A percentile compares a stretch with the other conserved stretches of the same genome.
These are phyloP conservation scores for Diorhabda sublineata DNA, from an alignment of 1,140 invertebrate genomes.

Conservation along the genomic window DNA sequence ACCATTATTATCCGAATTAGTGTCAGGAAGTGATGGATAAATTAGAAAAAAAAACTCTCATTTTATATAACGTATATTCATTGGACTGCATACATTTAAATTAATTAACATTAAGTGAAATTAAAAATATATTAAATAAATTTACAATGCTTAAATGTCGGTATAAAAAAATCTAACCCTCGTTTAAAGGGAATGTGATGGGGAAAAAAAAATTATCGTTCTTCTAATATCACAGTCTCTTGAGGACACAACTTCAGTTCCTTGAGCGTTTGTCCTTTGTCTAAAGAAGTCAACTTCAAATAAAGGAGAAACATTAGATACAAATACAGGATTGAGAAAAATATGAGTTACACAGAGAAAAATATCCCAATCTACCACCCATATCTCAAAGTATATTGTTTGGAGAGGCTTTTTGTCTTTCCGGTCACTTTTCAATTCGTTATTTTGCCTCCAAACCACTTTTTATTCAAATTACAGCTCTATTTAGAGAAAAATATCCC, in stretches of 20 bases:
- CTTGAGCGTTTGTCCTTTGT: slow-evolving; percentile 69
- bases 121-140: slow-evolving; percentile 38
- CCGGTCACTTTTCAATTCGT: too few relatives aligned
- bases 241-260: slow-evolving; percentile 83
- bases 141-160: slow-evolving; percentile 36
- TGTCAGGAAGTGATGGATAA: too few relatives aligned
- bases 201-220: slow-evolving; percentile 61
- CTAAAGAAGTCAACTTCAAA: slow-evolving; percentile 76
- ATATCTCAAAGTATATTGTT: too few relatives aligned
- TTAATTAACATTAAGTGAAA: slow-evolving; percentile 31
- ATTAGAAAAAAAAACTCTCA: too few relatives aligned
- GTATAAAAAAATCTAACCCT: slow-evolving; percentile 28
- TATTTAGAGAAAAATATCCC: too few relatives aligned
- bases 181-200: slow-evolving; percentile 23
- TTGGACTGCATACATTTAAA: slow-evolving; percentile 19
- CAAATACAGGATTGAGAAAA: too few relatives aligned
- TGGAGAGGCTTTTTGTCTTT: too few relatives aligned
- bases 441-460: too few relatives aligned
- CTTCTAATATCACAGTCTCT: slow-evolving; percentile 89
- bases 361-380: too few relatives aligned
- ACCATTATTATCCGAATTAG: too few relatives aligned
- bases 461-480: too few relatives aligned
- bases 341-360: too few relatives aligned
- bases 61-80: slow-evolving; percentile 17
- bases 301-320: slow-evolving; percentile 20